phyloP scores from a whole-genome alignment of 1,140 invertebrate species.

The Lamellibrachia luymesi region DNA sequence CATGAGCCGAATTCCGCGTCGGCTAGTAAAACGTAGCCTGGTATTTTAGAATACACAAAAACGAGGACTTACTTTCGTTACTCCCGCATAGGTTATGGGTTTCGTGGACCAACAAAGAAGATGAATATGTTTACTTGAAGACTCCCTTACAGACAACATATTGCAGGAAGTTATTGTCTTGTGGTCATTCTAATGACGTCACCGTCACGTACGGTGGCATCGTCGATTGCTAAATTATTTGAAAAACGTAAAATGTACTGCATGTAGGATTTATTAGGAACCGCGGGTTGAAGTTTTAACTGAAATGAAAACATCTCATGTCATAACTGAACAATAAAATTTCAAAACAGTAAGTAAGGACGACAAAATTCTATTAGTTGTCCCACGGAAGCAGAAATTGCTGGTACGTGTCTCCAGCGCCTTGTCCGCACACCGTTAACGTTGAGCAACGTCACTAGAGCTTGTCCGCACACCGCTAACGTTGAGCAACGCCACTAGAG shows the following conservation, averaged over 20 bases:
- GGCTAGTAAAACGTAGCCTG: background rate
- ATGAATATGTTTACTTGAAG: background rate
- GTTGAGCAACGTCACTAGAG: too few species aligned
- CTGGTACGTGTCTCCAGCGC: too few species aligned
- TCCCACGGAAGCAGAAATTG: too few species aligned
- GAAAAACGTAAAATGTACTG: background rate
- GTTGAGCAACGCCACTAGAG: too few species aligned
- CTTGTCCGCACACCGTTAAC: too few species aligned
- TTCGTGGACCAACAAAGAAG: background rate
- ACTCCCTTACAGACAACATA: background rate
- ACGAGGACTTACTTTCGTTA: background rate
- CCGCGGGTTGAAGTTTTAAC: too few species aligned
- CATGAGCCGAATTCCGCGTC: background rate
- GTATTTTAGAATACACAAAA: background rate
- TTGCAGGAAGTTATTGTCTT: background rate
- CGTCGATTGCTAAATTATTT: background rate
- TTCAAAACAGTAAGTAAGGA: too few species aligned
- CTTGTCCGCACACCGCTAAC: too few species aligned
- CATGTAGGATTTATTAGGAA: too few species aligned
- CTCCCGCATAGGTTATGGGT: background rate
- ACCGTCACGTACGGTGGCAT: background rate
- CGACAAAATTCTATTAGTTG: too few species aligned
- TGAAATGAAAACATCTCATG: too few species aligned
- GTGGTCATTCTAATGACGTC: background rate
- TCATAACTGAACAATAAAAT: too few species aligned